Evolutionary conservation across 2,113 vertebrate genomes (phyloP).

Genomic region (Rhinolophus sinicus): DNA sequence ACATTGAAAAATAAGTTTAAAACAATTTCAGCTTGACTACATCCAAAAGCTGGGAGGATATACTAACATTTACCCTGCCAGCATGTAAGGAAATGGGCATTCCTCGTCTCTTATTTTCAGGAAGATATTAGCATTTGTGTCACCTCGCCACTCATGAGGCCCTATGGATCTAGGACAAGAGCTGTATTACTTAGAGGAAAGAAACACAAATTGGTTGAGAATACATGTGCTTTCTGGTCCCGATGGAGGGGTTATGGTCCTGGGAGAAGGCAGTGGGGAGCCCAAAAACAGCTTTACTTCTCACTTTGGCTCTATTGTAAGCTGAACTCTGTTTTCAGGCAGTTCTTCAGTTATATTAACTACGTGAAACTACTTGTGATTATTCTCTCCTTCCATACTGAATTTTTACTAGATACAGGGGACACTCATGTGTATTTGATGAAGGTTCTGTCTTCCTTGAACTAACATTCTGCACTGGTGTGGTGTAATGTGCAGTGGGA

Average conservation of each 20-base stretch:
- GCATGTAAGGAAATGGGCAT: background rate
- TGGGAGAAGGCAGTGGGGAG: background rate
- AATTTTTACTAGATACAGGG: background rate
- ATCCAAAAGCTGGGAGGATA: background rate
- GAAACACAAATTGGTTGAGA: background rate
- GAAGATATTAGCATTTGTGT: background rate
- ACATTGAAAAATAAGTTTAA: background rate
- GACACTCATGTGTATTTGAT: fast-evolving
- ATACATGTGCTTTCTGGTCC: background rate
- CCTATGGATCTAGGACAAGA: background rate
- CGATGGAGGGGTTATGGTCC: background rate
- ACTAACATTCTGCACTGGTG: background rate
- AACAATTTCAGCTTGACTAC: background rate
- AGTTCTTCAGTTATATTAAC: background rate
- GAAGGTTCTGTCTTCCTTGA: background rate
- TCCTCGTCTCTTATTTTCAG: background rate
- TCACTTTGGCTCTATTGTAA: background rate
- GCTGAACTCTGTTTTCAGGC: background rate
- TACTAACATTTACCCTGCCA: background rate
- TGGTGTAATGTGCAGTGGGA: fast-evolving
- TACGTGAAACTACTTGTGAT: background rate
- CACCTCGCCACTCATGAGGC: background rate
- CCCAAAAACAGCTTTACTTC: background rate
- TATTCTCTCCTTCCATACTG: background rate
- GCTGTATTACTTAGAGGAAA: background rate